Conservation (phyloP, 2,113 vertebrate species). For the Thymallus thymallus region DNA sequence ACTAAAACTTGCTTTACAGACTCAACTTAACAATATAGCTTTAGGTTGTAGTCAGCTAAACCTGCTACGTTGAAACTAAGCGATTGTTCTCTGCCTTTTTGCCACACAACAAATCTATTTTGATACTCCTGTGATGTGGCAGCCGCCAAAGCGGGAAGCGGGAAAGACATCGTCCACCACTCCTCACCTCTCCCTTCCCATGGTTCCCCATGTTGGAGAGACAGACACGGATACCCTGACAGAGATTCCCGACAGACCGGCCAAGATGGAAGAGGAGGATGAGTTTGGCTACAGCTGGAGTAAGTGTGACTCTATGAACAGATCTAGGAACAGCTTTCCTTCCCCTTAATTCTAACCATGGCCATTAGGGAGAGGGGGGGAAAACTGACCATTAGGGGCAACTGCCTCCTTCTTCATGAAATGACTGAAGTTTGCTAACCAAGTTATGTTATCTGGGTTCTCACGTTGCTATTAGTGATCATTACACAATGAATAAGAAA, state of each 20-base stretch:
- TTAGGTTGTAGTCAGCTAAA: too few relatives aligned
- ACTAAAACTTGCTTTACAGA: too few relatives aligned
- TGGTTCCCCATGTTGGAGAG: conserved; percentile 76
- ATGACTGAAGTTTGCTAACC: too few relatives aligned
- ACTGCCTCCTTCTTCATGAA: too few relatives aligned
- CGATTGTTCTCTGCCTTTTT: neutral
- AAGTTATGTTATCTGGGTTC: too few relatives aligned
- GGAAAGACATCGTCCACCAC: conserved; percentile 72
- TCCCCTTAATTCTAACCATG: too few relatives aligned
- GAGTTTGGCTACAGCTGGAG: conserved; percentile 94
- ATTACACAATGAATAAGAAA: too few relatives aligned
- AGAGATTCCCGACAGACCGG: conserved; percentile 54
- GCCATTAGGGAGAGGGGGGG: too few relatives aligned
- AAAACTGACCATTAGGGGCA: neutral
- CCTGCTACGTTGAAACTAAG: too few relatives aligned
- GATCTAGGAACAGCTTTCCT: too few relatives aligned
- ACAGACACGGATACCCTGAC: conserved; percentile 71
- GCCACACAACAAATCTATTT: neutral
- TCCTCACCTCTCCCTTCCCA: conserved; percentile 68
- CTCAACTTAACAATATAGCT: too few relatives aligned
- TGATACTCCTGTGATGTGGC: neutral
- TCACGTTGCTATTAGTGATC: too few relatives aligned
- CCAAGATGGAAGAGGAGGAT: conserved; percentile 68
- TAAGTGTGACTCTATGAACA: conserved; percentile 72
- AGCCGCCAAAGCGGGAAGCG: conserved; percentile 68